phyloP scores from a whole-genome alignment of 2,888 invertebrate species.

The Oxycera nigricornis region DNA sequence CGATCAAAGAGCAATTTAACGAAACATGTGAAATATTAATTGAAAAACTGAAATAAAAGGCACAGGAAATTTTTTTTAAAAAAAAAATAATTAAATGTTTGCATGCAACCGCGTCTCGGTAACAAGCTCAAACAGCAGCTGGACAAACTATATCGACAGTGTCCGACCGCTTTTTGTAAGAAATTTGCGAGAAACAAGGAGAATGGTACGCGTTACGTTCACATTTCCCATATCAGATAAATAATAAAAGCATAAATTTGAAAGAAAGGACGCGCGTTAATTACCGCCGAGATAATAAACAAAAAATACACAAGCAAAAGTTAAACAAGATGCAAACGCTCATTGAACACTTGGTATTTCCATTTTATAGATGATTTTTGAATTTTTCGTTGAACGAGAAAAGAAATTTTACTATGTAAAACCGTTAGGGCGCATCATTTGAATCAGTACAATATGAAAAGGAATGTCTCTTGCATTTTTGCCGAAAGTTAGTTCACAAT shows the following conservation, averaged over 20 bases:
- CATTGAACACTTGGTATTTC: slow-evolving; percentile 20
- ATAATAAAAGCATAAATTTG: neutral
- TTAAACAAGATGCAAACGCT: neutral
- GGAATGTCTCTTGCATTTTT: neutral
- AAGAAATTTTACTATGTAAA: slow-evolving; percentile 29
- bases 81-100: neutral
- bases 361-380: slow-evolving; percentile 7
- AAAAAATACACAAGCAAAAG: neutral
- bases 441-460: neutral
- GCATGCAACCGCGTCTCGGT: slow-evolving; percentile 19
- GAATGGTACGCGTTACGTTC: slow-evolving; percentile 12
- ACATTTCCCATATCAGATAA: slow-evolving; percentile 20
- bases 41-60: neutral
- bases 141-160: neutral
- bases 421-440: neutral
- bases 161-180: neutral
- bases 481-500: neutral
- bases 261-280: slow-evolving; percentile 8
- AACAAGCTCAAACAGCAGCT: neutral
- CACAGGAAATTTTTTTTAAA: neutral
- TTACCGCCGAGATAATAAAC: neutral
- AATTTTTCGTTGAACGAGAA: slow-evolving; percentile 28
- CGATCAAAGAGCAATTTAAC: neutral
- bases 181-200: neutral
- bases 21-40: neutral